These are phyloP conservation scores for Guaruba guarouba DNA, from an alignment of 2,113 vertebrate species.

Conservation along the genomic window DNA sequence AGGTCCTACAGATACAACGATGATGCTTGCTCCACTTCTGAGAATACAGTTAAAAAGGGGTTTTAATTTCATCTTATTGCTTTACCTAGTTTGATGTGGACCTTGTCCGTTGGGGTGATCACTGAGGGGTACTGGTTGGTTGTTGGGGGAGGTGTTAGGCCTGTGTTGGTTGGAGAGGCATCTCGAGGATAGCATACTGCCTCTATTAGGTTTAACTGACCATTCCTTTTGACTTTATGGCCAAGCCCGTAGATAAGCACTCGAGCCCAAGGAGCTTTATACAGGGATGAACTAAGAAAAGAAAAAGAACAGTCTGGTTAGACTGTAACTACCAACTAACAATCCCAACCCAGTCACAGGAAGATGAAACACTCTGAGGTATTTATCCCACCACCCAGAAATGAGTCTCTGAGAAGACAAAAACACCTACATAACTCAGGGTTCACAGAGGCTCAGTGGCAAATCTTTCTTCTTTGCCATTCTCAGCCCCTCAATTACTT, in stretches of 20 bases:
- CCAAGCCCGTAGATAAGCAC: constrained; percentile 92
- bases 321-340: neutral
- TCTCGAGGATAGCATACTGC: constrained; percentile 92
- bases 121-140: constrained; percentile 94
- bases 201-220: constrained; percentile 94
- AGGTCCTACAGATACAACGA: neutral
- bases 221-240: constrained; percentile 92
- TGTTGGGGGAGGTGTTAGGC: constrained; percentile 92
- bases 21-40: neutral
- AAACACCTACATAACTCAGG: neutral
- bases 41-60: neutral
- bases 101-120: constrained; percentile 92
- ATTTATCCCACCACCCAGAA: neutral
- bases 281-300: constrained; percentile 86
- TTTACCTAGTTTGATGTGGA: constrained; percentile 93
- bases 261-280: constrained; percentile 95
- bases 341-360: neutral
- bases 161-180: constrained; percentile 95
- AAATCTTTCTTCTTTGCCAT: neutral
- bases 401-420: neutral
- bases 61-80: neutral
- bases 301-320: neutral
- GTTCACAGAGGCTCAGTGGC: neutral
- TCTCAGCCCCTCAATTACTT: constrained; percentile 43
- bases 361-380: neutral